Evolutionary conservation across 2,113 vertebrate genomes (phyloP).

Genomic region (Mungos mungo): DNA sequence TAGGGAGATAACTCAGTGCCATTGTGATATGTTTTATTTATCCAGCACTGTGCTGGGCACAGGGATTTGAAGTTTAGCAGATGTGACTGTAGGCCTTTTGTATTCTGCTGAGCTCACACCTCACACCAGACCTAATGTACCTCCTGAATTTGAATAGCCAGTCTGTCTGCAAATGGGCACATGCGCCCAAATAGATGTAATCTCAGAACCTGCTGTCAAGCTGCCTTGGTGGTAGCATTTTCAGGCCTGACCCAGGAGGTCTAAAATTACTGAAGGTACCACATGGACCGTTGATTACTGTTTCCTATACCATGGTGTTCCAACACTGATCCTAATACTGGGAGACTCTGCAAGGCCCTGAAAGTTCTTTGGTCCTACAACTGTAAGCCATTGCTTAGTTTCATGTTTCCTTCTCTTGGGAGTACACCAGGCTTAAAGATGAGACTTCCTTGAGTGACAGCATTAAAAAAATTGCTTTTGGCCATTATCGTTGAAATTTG

Average conservation of each 20-base stretch:
- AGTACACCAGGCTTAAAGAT: not conserved
- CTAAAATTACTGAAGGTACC: not conserved
- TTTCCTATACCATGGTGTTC: not conserved
- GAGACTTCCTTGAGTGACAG: not conserved
- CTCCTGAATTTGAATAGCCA: not conserved
- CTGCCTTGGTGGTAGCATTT: not conserved
- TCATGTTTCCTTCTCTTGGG: not conserved
- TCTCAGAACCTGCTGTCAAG: not conserved
- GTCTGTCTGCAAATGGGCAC: not conserved
- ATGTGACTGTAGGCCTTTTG: not conserved
- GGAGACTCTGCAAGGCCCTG: not conserved
- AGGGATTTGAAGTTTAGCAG: not conserved
- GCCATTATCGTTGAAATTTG: not conserved
- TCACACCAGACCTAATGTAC: not conserved
- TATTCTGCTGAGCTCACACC: not conserved
- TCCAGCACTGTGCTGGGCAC: no score
- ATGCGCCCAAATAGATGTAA: accelerated
- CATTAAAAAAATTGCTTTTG: not conserved
- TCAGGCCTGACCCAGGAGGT: not conserved
- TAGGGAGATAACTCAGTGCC: not conserved
- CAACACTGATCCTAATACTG: not conserved
- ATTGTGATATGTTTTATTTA: not conserved
- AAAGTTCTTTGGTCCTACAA: not conserved
- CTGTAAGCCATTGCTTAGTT: not conserved
- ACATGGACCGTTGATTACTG: not conserved